phyloP scores from a whole-genome alignment of 2,888 invertebrate genomes.

The Blera fallax region DNA sequence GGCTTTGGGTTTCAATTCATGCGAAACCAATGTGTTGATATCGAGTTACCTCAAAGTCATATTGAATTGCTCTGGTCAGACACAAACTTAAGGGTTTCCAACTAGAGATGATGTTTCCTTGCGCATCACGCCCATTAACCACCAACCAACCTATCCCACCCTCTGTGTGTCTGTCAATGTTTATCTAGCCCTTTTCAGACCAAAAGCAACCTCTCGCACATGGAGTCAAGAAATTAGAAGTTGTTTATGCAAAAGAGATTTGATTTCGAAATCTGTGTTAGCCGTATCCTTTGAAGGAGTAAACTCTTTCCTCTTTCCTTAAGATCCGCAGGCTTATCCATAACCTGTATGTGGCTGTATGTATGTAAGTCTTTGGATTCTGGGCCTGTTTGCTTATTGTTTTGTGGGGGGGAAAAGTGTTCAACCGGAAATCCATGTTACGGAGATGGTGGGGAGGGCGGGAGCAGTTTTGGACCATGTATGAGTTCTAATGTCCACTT shows the following conservation, averaged over 20 bases:
- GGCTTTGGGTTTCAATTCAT: slow-evolving; percentile 60
- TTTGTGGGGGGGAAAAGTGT: slow-evolving; percentile 30
- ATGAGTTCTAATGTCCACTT: slow-evolving; percentile 28
- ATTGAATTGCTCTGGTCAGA: slow-evolving; percentile 68
- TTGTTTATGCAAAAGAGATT: slow-evolving; percentile 72
- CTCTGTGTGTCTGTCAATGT: neutral
- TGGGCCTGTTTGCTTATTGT: slow-evolving; percentile 23
- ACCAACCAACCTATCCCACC: neutral
- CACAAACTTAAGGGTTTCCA: slow-evolving; percentile 57
- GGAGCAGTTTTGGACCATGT: neutral
- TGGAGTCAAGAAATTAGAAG: slow-evolving; percentile 66
- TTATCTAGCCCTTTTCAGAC: slow-evolving; percentile 14
- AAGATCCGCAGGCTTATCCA: slow-evolving; percentile 21
- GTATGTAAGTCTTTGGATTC: neutral
- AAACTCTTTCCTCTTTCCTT: slow-evolving; percentile 40
- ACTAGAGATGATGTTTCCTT: slow-evolving; percentile 51
- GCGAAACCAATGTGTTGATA: slow-evolving; percentile 66
- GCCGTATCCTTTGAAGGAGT: slow-evolving; percentile 27
- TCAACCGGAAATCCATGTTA: slow-evolving; percentile 39
- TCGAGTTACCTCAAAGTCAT: slow-evolving; percentile 69
- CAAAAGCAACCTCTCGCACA: slow-evolving; percentile 16
- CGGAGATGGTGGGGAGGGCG: neutral
- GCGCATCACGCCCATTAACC: slow-evolving; percentile 42
- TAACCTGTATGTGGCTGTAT: neutral
- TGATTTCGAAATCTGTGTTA: slow-evolving; percentile 58